Percentiles rank a stretch among this genome's conserved stretches.
These are phyloP conservation scores for Sinella curviseta DNA, from an alignment of 1,140 invertebrate species.

Conservation along the genomic window DNA sequence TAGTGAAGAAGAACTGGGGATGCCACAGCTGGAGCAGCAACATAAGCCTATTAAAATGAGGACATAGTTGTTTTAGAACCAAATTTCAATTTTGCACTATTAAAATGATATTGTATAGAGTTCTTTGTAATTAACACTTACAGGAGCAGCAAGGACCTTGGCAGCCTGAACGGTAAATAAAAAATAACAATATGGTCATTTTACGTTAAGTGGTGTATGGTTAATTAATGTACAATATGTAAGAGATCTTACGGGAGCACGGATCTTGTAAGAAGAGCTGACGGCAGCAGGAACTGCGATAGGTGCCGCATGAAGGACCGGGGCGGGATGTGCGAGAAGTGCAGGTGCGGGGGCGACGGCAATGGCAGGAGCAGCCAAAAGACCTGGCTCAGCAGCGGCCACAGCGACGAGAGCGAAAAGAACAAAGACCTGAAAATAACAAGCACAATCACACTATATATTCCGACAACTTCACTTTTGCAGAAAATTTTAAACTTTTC, in stretches of 20 bases:
- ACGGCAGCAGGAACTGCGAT: slow-evolving; percentile 27
- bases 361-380: slow-evolving; percentile 22
- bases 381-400: neutral
- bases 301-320: neutral
- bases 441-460: neutral
- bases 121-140: neutral
- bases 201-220: too few relatives aligned
- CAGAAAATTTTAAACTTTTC: too few relatives aligned
- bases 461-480: neutral
- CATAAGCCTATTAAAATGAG: neutral
- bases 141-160: neutral
- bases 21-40: neutral
- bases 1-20: neutral
- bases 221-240: too few relatives aligned
- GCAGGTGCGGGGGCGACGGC: slow-evolving; percentile 15
- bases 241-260: too few relatives aligned
- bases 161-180: too few relatives aligned
- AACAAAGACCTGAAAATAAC: neutral
- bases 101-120: neutral
- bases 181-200: too few relatives aligned
- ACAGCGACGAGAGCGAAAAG: neutral
- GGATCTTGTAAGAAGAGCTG: slow-evolving; percentile 11
- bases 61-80: neutral
- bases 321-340: neutral
- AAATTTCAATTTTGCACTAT: neutral